phyloP scores from a whole-genome alignment of 1,140 invertebrate genomes.

The Teleopsis dalmanni region DNA sequence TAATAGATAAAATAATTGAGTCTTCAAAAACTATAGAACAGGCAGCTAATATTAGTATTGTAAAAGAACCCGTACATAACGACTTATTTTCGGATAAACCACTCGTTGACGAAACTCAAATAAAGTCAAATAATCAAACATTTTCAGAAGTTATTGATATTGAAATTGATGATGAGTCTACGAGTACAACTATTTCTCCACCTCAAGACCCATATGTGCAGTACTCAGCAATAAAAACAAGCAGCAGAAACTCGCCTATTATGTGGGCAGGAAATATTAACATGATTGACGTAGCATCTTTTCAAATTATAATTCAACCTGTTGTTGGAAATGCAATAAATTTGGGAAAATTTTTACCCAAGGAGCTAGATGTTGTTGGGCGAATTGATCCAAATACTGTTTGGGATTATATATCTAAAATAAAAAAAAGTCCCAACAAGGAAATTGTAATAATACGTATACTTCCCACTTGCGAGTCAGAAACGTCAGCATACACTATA shows the following conservation, averaged over 20 bases:
- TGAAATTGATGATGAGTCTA: conserved; percentile 56
- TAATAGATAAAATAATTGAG: conserved; percentile 23
- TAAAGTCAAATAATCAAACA: conserved; percentile 1
- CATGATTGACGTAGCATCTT: conserved; percentile 87
- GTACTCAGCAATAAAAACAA: not conserved
- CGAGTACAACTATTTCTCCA: conserved; percentile 49
- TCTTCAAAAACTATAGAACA: conserved; percentile 34
- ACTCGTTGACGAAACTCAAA: conserved; percentile 8
- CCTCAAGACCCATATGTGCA: conserved; percentile 24
- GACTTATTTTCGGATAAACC: too few species aligned
- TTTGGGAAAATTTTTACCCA: conserved; percentile 63
- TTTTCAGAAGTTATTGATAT: too few species aligned
- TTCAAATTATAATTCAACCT: conserved; percentile 69
- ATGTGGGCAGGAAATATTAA: conserved; percentile 83
- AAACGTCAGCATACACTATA: conserved; percentile 77
- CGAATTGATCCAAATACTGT: conserved; percentile 84
- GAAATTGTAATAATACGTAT: conserved; percentile 80
- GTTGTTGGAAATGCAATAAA: conserved; percentile 60
- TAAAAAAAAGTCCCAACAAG: conserved; percentile 78
- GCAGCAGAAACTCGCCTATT: conserved; percentile 31
- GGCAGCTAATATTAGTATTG: conserved; percentile 30
- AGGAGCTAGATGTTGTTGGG: conserved; percentile 82
- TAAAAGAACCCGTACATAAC: conserved; percentile 9
- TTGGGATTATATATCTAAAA: conserved; percentile 89
- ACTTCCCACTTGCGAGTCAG: conserved; percentile 70